Percentiles rank a stretch among this genome's conserved stretches.
Evolutionary conservation across 2,113 vertebrate species (phyloP).

Genomic region (Cryptotis parvus): DNA sequence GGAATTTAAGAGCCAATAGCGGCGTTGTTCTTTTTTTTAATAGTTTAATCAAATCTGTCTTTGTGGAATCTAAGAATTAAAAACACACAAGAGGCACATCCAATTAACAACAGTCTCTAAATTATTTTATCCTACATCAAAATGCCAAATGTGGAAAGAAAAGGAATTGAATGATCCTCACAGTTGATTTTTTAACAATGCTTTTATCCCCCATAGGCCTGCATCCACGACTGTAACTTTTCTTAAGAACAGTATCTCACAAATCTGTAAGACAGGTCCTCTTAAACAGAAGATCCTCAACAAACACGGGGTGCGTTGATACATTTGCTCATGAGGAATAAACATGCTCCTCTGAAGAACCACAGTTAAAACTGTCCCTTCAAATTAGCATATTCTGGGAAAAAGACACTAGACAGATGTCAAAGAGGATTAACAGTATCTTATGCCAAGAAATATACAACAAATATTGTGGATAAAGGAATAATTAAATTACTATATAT

Average conservation of each 20-base stretch:
- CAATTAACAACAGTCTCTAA: slow-evolving; percentile 45
- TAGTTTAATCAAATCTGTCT: slow-evolving; percentile 30
- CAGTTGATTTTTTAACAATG: slow-evolving; percentile 37
- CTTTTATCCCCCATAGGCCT: neutral
- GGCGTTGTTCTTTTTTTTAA: slow-evolving; percentile 53
- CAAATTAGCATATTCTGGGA: neutral
- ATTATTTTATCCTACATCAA: neutral
- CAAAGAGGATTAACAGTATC: neutral
- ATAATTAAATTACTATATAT: slow-evolving; percentile 24
- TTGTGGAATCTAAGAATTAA: slow-evolving; percentile 42
- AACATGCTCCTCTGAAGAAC: neutral
- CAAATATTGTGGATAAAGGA: neutral
- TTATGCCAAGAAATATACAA: neutral
- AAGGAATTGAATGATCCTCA: neutral
- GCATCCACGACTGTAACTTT: neutral
- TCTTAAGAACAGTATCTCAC: slow-evolving; percentile 30
- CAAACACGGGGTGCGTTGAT: neutral
- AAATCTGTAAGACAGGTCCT: neutral
- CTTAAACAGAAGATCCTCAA: slow-evolving; percentile 17
- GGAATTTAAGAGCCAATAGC: slow-evolving; percentile 53
- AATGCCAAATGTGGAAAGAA: neutral
- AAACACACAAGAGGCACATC: neutral
- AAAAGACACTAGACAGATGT: neutral
- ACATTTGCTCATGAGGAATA: neutral
- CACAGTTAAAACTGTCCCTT: neutral